Conservation (phyloP, 2,888 invertebrate species). For the Biston stratarius region DNA sequence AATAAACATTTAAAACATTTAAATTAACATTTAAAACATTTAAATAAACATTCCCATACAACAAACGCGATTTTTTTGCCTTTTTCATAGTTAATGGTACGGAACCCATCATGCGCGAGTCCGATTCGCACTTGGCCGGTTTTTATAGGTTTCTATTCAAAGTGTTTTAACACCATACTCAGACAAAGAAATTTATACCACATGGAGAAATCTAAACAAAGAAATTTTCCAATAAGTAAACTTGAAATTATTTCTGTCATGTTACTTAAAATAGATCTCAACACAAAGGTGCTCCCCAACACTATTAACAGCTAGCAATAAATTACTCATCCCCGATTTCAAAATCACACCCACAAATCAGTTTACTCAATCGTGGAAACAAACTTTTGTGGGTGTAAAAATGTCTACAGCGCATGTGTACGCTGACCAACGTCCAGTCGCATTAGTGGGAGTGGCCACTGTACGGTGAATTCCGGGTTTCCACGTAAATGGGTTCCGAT, state of each 20-base stretch:
- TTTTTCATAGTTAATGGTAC: too few species aligned
- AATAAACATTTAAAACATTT: too few species aligned
- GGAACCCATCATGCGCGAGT: too few species aligned
- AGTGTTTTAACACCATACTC: too few species aligned
- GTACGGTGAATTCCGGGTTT: slow-evolving; percentile 54
- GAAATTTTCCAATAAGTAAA: not conserved
- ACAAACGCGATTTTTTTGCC: too few species aligned
- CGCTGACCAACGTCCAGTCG: slow-evolving; percentile 81
- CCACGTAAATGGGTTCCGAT: slow-evolving; percentile 61
- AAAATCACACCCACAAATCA: slow-evolving; percentile 37
- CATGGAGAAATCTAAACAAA: not conserved
- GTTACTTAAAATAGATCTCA: slow-evolving; percentile 4
- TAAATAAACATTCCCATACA: too few species aligned
- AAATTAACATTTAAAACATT: too few species aligned
- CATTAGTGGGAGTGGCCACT: slow-evolving; percentile 74
- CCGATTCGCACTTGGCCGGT: too few species aligned
- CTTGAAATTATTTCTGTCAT: not conserved
- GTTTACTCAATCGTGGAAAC: slow-evolving; percentile 47
- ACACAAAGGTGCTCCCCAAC: slow-evolving; percentile 12
- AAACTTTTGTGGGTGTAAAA: slow-evolving; percentile 66
- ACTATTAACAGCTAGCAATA: slow-evolving; percentile 24
- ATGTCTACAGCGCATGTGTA: slow-evolving; percentile 76
- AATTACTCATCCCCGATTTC: slow-evolving; percentile 26
- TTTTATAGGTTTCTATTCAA: too few species aligned
- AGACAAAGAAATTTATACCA: too few species aligned